phyloP scores from a whole-genome alignment of 2,797 vertebrate species.

The Sparus aurata region DNA sequence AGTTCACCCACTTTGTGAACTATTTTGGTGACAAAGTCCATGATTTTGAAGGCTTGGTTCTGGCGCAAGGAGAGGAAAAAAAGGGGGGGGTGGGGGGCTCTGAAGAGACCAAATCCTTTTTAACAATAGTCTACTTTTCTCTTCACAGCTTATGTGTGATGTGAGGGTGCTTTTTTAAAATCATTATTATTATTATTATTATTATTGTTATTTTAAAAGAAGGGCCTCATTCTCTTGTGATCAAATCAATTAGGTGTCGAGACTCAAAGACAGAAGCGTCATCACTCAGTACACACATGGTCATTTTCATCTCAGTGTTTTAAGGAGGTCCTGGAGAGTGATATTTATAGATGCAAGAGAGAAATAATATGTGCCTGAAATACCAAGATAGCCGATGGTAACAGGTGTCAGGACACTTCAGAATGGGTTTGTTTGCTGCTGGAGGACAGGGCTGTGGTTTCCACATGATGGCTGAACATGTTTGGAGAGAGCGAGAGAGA shows the following conservation, averaged over 20 bases:
- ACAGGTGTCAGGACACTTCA: slow-evolving; percentile 69
- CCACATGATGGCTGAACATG: slow-evolving; percentile 27
- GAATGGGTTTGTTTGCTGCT: slow-evolving; percentile 46
- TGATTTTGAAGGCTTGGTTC: slow-evolving; percentile 40
- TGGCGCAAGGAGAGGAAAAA: slow-evolving; percentile 15
- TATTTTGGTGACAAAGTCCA: slow-evolving; percentile 55
- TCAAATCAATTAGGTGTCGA: slow-evolving; percentile 19
- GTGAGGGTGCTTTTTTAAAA: too few species aligned
- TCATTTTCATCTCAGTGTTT: neutral
- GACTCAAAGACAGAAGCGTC: slow-evolving; percentile 1
- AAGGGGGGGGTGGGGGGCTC: slow-evolving; percentile 25
- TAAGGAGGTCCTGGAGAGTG: neutral
- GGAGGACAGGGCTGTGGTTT: slow-evolving; percentile 3
- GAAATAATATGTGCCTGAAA: slow-evolving; percentile 51
- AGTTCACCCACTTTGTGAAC: slow-evolving; percentile 58
- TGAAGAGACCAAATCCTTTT: slow-evolving; percentile 62
- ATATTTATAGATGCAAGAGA: slow-evolving; percentile 46
- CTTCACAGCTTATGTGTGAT: slow-evolving; percentile 21
- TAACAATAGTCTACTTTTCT: slow-evolving; percentile 66
- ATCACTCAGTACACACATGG: neutral
- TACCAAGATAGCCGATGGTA: slow-evolving; percentile 48
- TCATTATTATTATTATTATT: too few species aligned
- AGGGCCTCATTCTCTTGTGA: slow-evolving; percentile 6
- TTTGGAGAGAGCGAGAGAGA: slow-evolving; percentile 44
- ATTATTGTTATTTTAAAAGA: slow-evolving; percentile 33